A percentile compares a stretch with the other conserved stretches of the same genome.
Evolutionary conservation across 2,113 vertebrate genomes (phyloP).

Genomic region (Struthidea cinerea): DNA sequence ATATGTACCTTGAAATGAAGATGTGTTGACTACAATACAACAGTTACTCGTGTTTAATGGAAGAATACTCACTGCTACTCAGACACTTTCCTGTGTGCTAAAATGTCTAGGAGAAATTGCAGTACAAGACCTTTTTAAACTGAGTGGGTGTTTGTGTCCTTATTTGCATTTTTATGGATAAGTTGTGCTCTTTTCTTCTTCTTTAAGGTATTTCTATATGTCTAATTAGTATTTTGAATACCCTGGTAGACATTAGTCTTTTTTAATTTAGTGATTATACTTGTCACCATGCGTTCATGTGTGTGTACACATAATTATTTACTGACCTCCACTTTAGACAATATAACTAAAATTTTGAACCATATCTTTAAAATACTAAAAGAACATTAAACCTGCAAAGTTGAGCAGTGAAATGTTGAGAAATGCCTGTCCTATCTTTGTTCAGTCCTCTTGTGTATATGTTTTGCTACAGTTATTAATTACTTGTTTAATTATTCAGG

Average conservation of each 20-base stretch:
- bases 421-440: not conserved
- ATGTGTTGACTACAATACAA: not conserved
- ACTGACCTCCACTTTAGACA: not conserved
- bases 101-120: not conserved
- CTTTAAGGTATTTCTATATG: not conserved
- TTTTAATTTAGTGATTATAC: not conserved
- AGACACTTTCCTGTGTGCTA: not conserved
- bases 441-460: not conserved
- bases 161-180: not conserved
- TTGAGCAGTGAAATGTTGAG: not conserved
- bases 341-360: not conserved
- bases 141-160: not conserved
- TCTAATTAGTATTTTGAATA: not conserved
- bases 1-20: conserved; percentile 28
- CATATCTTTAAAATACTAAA: not conserved
- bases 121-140: not conserved
- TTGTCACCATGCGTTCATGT: not conserved
- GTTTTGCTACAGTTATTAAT: conserved; percentile 9
- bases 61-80: not conserved
- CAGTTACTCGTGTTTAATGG: not conserved
- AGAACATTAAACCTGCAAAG: not conserved
- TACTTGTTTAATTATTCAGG: conserved; percentile 32
- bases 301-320: not conserved
- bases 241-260: not conserved
- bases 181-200: not conserved